Evolutionary conservation across 2,888 invertebrate species (phyloP).

Genomic region (Tetragonisca angustula): DNA sequence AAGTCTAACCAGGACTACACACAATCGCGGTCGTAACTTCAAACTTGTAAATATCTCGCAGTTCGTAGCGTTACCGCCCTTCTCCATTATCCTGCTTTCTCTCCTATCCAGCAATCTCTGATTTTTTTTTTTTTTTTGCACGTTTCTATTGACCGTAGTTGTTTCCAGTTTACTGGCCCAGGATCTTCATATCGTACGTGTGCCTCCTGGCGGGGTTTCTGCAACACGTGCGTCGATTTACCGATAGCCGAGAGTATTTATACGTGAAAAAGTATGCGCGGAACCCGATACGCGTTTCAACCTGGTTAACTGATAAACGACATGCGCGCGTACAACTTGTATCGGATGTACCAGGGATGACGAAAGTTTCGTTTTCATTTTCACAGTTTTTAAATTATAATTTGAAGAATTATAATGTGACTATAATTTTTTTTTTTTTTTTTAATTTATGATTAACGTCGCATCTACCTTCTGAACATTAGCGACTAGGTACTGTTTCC

Average conservation of each 20-base stretch:
- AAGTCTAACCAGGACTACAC: slow-evolving; percentile 71
- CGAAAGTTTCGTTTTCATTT: neutral
- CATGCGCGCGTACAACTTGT: neutral
- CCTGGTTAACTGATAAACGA: slow-evolving; percentile 16
- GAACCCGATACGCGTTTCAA: slow-evolving; percentile 35
- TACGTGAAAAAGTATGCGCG: slow-evolving; percentile 33
- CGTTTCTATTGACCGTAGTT: neutral
- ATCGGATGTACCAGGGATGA: neutral
- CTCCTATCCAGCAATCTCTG: slow-evolving; percentile 14
- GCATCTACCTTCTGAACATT: too few species aligned
- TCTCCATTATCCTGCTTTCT: slow-evolving; percentile 11
- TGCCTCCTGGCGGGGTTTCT: slow-evolving; percentile 13
- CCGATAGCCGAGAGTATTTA: slow-evolving; percentile 41
- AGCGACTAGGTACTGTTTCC: too few species aligned
- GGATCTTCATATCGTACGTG: slow-evolving; percentile 7
- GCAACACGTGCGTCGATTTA: slow-evolving; percentile 27
- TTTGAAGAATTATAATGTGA: too few species aligned
- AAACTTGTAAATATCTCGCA: slow-evolving; percentile 72
- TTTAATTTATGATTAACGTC: too few species aligned
- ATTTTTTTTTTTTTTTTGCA: neutral
- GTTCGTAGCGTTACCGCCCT: slow-evolving; percentile 41
- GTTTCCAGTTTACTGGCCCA: neutral
- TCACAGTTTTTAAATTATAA: too few species aligned
- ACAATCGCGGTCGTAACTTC: slow-evolving; percentile 73
- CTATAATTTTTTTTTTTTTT: too few species aligned